Conservation (phyloP, 1,140 invertebrate genomes). For the Saccostrea echinata region DNA sequence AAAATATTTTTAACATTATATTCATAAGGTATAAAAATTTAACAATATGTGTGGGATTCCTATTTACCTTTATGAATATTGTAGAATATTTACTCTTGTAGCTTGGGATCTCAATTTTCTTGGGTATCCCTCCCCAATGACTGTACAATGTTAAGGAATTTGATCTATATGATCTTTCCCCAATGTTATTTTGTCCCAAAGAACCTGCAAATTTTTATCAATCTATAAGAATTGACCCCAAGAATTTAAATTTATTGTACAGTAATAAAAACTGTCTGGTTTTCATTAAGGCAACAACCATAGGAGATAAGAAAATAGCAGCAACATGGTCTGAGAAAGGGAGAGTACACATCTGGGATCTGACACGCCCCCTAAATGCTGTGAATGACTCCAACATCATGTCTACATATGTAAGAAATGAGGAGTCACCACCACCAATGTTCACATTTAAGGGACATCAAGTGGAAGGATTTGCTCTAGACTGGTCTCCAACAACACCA, state of each 20-base stretch:
- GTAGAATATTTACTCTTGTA: no score
- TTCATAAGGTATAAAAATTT: no score
- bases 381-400: slow-evolving; percentile 86
- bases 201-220: no score
- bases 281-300: slow-evolving; percentile 76
- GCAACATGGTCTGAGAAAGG: slow-evolving; percentile 97
- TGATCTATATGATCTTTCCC: no score
- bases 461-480: slow-evolving; percentile 95
- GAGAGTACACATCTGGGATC: slow-evolving; percentile 94
- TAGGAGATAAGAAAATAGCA: slow-evolving; percentile 83
- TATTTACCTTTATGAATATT: no score
- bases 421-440: slow-evolving; percentile 84
- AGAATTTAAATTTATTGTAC: neutral
- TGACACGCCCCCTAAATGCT: slow-evolving; percentile 88
- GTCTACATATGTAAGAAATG: slow-evolving; percentile 80
- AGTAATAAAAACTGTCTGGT: no score
- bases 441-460: slow-evolving; percentile 95
- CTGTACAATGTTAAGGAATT: no score
- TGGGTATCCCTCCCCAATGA: no score
- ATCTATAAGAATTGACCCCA: no score
- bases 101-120: no score
- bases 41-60: no score
- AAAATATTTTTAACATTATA: neutral
- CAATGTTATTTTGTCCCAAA: no score
- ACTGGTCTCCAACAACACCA: slow-evolving; percentile 91